A percentile compares a stretch with the other conserved stretches of the same genome.
These are phyloP conservation scores for Lycodopsis pacificus DNA, from an alignment of 2,797 vertebrate genomes.

Conservation along the genomic window DNA sequence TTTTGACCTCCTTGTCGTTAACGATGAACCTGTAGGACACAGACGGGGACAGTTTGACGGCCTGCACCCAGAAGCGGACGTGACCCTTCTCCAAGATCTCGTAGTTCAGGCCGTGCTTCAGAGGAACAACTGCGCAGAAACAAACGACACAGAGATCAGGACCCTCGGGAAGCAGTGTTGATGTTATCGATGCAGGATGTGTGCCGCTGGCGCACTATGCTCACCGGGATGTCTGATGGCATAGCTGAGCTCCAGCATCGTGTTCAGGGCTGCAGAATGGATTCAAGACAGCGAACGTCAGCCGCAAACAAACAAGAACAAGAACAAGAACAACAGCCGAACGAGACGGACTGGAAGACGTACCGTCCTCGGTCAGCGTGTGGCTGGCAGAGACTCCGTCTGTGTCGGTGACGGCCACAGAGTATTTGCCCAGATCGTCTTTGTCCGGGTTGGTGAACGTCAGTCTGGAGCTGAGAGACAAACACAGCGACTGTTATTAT, in stretches of 20 bases:
- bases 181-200: not conserved
- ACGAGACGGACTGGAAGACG: constrained; percentile 8
- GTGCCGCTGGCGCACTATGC: constrained; percentile 49
- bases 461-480: constrained; percentile 87
- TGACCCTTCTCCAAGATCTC: constrained; percentile 94
- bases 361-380: constrained; percentile 89
- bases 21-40: constrained; percentile 92
- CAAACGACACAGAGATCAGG: not conserved
- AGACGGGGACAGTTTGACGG: constrained; percentile 88
- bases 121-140: constrained; percentile 87
- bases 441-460: constrained; percentile 91
- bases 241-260: constrained; percentile 91
- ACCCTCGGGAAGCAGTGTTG: rapidly evolving
- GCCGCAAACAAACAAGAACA: not conserved
- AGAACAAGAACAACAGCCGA: not conserved
- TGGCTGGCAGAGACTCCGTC: constrained; percentile 93
- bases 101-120: constrained; percentile 94
- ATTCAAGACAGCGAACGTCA: constrained; percentile 24
- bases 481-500: not conserved
- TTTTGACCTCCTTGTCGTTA: constrained; percentile 91
- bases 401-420: constrained; percentile 92
- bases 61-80: constrained; percentile 97
- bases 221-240: constrained; percentile 95
- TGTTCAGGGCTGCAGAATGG: constrained; percentile 87
- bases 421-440: constrained; percentile 91